These are phyloP conservation scores for Heteractis magnifica DNA, from an alignment of 92 coral and sea anemone genomes.

Conservation along the genomic window DNA sequence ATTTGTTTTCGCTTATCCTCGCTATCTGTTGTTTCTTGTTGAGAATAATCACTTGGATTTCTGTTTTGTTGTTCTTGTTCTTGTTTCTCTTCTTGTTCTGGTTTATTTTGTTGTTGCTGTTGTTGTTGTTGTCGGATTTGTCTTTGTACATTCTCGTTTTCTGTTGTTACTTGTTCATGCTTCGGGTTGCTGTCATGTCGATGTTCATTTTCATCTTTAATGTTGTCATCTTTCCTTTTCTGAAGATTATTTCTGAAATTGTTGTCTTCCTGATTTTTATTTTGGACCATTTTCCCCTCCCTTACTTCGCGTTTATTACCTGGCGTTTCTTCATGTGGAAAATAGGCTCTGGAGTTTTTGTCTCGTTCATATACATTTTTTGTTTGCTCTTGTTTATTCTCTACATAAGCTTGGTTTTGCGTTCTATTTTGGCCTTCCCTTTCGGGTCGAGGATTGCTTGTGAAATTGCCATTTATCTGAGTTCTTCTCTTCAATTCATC, in stretches of 20 bases:
- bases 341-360: too few relatives aligned
- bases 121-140: too few relatives aligned
- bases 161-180: not conserved
- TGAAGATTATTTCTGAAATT: not conserved
- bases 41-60: not conserved
- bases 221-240: not conserved
- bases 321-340: too few relatives aligned
- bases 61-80: not conserved
- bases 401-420: not conserved
- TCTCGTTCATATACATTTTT: too few relatives aligned
- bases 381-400: not conserved
- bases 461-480: not conserved
- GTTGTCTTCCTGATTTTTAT: too few relatives aligned
- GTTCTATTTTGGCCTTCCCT: not conserved
- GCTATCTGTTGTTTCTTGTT: not conserved
- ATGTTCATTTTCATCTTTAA: not conserved
- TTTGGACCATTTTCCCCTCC: too few relatives aligned
- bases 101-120: too few relatives aligned
- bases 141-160: too few relatives aligned
- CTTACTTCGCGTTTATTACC: too few relatives aligned
- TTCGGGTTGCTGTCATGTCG: not conserved
- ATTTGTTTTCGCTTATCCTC: not conserved
- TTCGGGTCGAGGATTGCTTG: not conserved
- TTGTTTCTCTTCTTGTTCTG: not conserved
- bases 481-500: not conserved